phyloP scores from a whole-genome alignment of 2,113 vertebrate species.

The Rhegmatorhina hoffmannsi region DNA sequence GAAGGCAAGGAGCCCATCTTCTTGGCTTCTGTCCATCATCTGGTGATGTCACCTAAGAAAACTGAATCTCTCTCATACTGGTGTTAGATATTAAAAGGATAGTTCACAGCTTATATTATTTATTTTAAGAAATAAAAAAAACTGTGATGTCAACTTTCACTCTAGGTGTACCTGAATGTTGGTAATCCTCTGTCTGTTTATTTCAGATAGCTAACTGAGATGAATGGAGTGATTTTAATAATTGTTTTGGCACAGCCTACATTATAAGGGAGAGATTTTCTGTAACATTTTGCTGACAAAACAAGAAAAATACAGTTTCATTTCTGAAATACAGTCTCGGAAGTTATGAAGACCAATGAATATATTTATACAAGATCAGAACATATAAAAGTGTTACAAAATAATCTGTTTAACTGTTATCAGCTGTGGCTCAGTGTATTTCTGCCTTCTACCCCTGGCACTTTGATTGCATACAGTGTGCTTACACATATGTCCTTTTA shows the following conservation, averaged over 20 bases:
- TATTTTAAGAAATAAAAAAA: not conserved
- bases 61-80: not conserved
- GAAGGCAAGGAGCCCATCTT: not conserved
- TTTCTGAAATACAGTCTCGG: not conserved
- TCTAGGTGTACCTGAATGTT: not conserved
- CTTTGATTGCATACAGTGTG: not conserved
- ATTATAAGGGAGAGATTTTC: not conserved
- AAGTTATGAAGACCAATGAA: not conserved
- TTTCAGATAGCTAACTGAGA: not conserved
- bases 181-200: not conserved
- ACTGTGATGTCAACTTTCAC: not conserved
- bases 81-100: not conserved
- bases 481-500: not conserved
- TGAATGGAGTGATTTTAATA: not conserved
- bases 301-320: not conserved
- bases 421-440: not conserved
- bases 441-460: not conserved
- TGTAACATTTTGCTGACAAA: not conserved
- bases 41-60: not conserved
- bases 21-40: not conserved
- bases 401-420: not conserved
- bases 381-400: not conserved
- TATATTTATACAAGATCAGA: not conserved
- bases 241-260: not conserved
- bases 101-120: not conserved